Base-by-base conservation (phyloP, 2,888 invertebrate genomes). In the Dorcus hopei region DNA sequence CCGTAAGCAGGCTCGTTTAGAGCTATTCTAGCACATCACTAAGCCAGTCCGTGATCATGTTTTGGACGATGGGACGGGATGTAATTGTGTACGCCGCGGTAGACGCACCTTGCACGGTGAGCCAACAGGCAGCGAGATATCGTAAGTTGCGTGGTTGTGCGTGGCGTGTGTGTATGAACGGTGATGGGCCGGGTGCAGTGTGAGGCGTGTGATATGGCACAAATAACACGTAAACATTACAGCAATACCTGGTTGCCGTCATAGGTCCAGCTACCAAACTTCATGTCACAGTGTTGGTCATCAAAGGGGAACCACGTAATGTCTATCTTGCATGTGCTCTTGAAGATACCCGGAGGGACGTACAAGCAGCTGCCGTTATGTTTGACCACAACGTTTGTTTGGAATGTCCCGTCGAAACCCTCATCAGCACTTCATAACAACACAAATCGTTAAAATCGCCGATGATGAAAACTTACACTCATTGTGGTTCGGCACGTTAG, bases 291-390 rank as follows among this genome's bases (percentile, higher is more conserved):
- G 84, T 92, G 91, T 88, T 99, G 99, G 85, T 98, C 97, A 87
- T 99, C 99, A 87, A 98, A 99, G 82, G 98, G 98, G 88, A 99
- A 99, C 97, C 97, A 98, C 82, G 97, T 97, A 89, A 99, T 98
- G 89, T 98, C 96, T 85, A 99, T 98, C 87, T 95, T 95, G 90
- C 99, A 99, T 84, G 97, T 98, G 89, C 97, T 96, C 89, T 97
- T 97, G 89, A 99, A 97, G 86, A 99, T 97, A 82, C 97, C 97
- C 81, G 98, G 98, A 80, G 98, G 98, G 84, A 98, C 93, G 90
- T 97, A 97, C 85, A 95, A 90, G 86, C 97, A 95, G 87, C 91
- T 91, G 85, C 98, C 98, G 87, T 95, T 95, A 88, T 91, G 89
- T 85, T 91, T 90, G 84, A 98, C 96, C 85, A 98, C 96, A 85